Evolutionary conservation across 2,113 vertebrate genomes (phyloP), one percentile per base, ranked within the genome.

Genomic region (Xyliphius kryptos): DNA sequence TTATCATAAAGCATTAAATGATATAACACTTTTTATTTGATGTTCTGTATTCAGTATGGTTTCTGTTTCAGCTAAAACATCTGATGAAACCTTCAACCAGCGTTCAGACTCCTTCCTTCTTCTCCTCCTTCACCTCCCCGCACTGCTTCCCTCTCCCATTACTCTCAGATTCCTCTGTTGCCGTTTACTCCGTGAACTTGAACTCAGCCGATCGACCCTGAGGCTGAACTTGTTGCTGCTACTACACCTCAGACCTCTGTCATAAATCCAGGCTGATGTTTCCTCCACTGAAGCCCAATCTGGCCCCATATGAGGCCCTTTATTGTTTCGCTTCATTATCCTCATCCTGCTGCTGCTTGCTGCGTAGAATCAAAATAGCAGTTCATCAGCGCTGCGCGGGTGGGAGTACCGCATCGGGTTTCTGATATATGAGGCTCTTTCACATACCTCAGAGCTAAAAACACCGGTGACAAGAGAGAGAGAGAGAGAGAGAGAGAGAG

Each of bases 261-360:
- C 53, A 69, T 73, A 73, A 73, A 73, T 69, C 67, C 56, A 51
- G 56, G 44, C 41, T 13, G 37, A 53, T 52, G 67, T 69, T 73
- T 73, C 71, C 71, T 66, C 20, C 41, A 10, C 63, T 44, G 38
- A 40, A 56, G 15, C 52, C 67, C 58, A 48, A 56, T 21, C 62
- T 66, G 67, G 71, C 66, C 71, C 53, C 67, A 17, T 52, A 40
- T 20, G 12, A 61, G 71, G 71, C 66, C 71, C 62, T 69, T 66
- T 61, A 69, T 73, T 69, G 71, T 73, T 73, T 62, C 15, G 14
- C 43, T 60, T 54, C 43, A 56, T 62, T 59, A 68, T 61, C 71
- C 66, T 56, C 32, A 69, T 73, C 66, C 71, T 73, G 71, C 52
- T 17, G 37, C n/a, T 37, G 43, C 32, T 54, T 20, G 47, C 48